Conservation (phyloP, 2,888 invertebrate species). For the Papilio elwesi region DNA sequence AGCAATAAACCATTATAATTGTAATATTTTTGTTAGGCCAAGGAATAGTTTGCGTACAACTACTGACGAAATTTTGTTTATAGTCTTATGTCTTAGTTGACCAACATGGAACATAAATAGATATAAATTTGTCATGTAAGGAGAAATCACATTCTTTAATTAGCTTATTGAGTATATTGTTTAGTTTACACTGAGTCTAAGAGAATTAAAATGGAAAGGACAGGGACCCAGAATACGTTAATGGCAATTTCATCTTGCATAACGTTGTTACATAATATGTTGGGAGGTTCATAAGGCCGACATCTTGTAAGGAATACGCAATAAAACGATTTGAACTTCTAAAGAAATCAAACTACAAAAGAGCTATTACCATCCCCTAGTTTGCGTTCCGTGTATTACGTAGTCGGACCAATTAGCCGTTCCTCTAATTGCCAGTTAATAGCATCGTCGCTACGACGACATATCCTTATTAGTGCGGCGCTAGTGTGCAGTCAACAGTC, state of each 20-base stretch:
- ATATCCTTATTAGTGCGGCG: conserved; percentile 49
- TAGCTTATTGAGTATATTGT: too few species aligned
- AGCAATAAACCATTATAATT: too few species aligned
- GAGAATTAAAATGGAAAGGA: background rate
- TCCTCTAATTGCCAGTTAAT: conserved; percentile 47
- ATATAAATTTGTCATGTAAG: too few species aligned
- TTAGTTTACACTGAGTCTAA: background rate
- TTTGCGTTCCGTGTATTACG: conserved; percentile 21
- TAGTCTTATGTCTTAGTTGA: too few species aligned
- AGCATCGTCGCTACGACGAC: conserved; percentile 42
- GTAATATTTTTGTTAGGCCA: too few species aligned
- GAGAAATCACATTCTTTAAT: too few species aligned
- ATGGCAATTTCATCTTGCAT: background rate
- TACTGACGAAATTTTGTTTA: background rate
- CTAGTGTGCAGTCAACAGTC: conserved; percentile 34
- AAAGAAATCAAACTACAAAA: conserved; percentile 37
- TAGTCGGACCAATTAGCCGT: conserved; percentile 45
- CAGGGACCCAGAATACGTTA: background rate
- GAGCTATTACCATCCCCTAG: conserved; percentile 26
- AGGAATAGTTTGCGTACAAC: too few species aligned
- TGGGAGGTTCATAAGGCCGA: background rate
- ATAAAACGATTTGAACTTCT: conserved; percentile 10
- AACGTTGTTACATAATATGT: conserved; percentile 1
- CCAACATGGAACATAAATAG: too few species aligned
- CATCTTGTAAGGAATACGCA: background rate